Base-by-base conservation (phyloP, 2,113 vertebrate genomes). In the Apaloderma vittatum region DNA sequence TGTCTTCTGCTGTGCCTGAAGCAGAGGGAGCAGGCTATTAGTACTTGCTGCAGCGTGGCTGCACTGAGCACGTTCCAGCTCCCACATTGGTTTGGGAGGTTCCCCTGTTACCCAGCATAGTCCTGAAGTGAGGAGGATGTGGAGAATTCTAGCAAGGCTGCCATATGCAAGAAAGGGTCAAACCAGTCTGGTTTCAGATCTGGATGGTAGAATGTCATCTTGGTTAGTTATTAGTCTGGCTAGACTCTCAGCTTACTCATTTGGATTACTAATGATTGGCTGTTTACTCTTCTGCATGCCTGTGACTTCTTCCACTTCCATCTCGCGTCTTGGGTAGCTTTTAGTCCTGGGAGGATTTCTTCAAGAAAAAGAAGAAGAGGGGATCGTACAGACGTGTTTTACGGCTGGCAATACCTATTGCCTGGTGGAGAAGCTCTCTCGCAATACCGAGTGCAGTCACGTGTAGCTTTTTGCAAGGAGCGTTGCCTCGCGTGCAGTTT, bases 241-340 rank as follows among this genome's bases (percentile, higher is more conserved):
- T 88, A 20, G 86, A 34, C 80, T 95, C 82, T 88, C 55, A 19
- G 37, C 23, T 97, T 94, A 77, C 68, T 96, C 51, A 58, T 90
- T 90, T 70, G 79, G 59, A 19, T 92, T 94, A 90, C 75, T 92
- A 55, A 80, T 83, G 79, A 18, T 45, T 11, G 55, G 6, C 17
- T 70, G 51, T 86, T 88, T 83, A 62, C n/a, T 71, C 22, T 71
- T 88, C 26, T 80, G 71, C 68, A 51, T 91, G 51, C 15, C 51
- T 71, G 0, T 1, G 10, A 27, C 46, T 75, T 68, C 70, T 83
- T 95, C 67, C 17, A 2, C 70, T 83, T 95, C 67, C 17, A 2
- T 70, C 43, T 37, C 83, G 75, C 73, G 46, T 76, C 75, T 74
- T 15, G 1, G 46, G n/a, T 83, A 54, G 36, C 46, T 73, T 73